Conservation (phyloP, 2,888 invertebrate species). For the Entomobrya multifasciata region DNA sequence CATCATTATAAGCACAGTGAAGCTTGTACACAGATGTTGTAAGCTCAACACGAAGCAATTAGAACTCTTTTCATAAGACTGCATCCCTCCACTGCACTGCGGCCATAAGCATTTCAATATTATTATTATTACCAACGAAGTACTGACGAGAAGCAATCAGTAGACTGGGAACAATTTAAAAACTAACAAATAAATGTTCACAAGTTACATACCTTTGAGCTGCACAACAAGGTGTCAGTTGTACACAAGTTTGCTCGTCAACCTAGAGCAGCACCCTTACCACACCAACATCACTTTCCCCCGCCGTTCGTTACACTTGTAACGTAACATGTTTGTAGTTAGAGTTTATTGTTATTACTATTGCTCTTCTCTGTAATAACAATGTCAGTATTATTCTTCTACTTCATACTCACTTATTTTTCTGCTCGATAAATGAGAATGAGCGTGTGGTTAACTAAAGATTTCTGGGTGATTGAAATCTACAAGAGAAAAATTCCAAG, state of each 20-base stretch:
- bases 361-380: conserved; percentile 22
- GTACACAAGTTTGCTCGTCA: neutral
- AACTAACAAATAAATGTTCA: conserved; percentile 42
- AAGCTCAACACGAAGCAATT: conserved; percentile 65
- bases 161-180: conserved; percentile 36
- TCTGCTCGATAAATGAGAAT: conserved; percentile 40
- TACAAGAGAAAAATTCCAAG: conserved; percentile 22
- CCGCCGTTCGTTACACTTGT: neutral
- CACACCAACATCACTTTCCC: conserved; percentile 43
- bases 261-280: conserved; percentile 48
- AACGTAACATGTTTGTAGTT: conserved; percentile 37
- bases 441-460: conserved; percentile 21
- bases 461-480: conserved; percentile 58
- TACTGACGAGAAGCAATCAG: conserved; percentile 24
- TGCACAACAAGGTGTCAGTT: conserved; percentile 42
- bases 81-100: neutral
- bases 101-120: neutral
- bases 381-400: conserved; percentile 11
- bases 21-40: conserved; percentile 50
- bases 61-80: conserved; percentile 31
- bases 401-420: neutral
- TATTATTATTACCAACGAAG: conserved; percentile 6
- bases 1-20: too few relatives aligned
- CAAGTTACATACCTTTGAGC: neutral
- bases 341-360: conserved; percentile 71